A percentile compares a stretch with the other conserved stretches of the same genome.
phyloP scores from a whole-genome alignment of 53 echinoderm and acorn worm species.

The Crossaster papposus region DNA sequence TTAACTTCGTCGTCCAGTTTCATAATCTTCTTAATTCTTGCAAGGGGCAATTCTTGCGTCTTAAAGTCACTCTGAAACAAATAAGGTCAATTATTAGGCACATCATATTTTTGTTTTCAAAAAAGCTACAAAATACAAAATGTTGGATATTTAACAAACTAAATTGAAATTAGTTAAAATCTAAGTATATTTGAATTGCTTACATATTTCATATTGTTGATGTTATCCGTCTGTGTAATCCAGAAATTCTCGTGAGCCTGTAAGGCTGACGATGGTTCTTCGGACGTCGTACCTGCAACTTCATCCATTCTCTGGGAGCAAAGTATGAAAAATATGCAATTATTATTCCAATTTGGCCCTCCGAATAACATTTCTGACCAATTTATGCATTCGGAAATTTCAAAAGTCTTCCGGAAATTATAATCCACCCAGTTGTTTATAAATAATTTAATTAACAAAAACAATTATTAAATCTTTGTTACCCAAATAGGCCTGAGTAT shows the following conservation, averaged over 20 bases:
- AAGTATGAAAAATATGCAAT: too few species aligned
- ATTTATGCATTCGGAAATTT: too few species aligned
- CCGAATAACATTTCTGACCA: too few species aligned
- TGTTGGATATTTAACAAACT: background rate
- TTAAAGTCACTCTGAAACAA: slow-evolving; percentile 79
- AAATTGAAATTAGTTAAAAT: background rate
- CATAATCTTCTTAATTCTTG: slow-evolving; percentile 99
- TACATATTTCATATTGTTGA: slow-evolving; percentile 76
- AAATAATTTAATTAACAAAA: too few species aligned
- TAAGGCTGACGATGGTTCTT: slow-evolving; percentile 67
- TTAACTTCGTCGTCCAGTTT: slow-evolving; percentile 98
- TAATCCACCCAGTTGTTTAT: too few species aligned
- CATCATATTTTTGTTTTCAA: background rate
- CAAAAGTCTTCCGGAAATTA: too few species aligned
- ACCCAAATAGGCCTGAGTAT: too few species aligned
- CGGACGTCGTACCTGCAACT: slow-evolving; percentile 1
- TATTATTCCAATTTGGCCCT: too few species aligned
- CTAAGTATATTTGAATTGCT: background rate
- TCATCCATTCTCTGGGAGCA: slow-evolving; percentile 22
- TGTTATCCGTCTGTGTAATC: slow-evolving; percentile 70
- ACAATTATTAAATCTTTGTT: too few species aligned
- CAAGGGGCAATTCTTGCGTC: slow-evolving; percentile 92
- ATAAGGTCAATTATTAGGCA: background rate
- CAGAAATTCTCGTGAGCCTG: slow-evolving; percentile 78
- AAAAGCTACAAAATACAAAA: too few species aligned